These are phyloP conservation scores for Drosophila melanica DNA, from an alignment of 1,140 invertebrate genomes.

Conservation along the genomic window DNA sequence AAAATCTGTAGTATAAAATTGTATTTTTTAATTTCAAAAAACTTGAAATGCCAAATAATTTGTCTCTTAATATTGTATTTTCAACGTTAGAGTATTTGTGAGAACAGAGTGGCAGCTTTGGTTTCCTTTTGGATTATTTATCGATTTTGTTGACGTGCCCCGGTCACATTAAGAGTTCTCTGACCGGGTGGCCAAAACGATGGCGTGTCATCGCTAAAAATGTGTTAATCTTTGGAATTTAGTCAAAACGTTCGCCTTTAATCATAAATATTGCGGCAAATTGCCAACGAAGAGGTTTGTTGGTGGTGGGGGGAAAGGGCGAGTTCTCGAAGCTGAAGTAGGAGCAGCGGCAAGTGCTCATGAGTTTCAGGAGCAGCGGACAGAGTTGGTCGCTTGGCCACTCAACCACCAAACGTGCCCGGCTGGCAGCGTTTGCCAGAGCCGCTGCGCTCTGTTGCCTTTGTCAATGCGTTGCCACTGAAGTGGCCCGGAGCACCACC, in stretches of 20 bases:
- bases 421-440: conserved; percentile 63
- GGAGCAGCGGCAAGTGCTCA: not conserved
- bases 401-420: conserved; percentile 75
- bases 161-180: conserved; percentile 50
- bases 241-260: conserved; percentile 70
- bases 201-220: conserved; percentile 70
- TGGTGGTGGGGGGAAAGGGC: not conserved
- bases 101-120: not conserved
- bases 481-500: conserved; percentile 35
- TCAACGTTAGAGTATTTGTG: conserved; percentile 5
- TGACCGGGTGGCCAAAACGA: conserved; percentile 21
- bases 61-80: no score
- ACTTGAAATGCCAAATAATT: no score
- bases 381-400: conserved; percentile 24
- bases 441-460: conserved; percentile 40
- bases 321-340: not conserved
- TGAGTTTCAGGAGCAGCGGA: not conserved
- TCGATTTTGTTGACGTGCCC: conserved; percentile 55
- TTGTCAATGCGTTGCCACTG: conserved; percentile 66
- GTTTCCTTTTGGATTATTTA: not conserved
- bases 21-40: no score
- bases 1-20: not conserved
- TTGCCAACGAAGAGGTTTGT: conserved; percentile 11
- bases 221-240: conserved; percentile 76
- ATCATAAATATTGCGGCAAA: conserved; percentile 61